Evolutionary conservation across 2,797 vertebrate genomes (phyloP).

Genomic region (Trematomus bernacchii): DNA sequence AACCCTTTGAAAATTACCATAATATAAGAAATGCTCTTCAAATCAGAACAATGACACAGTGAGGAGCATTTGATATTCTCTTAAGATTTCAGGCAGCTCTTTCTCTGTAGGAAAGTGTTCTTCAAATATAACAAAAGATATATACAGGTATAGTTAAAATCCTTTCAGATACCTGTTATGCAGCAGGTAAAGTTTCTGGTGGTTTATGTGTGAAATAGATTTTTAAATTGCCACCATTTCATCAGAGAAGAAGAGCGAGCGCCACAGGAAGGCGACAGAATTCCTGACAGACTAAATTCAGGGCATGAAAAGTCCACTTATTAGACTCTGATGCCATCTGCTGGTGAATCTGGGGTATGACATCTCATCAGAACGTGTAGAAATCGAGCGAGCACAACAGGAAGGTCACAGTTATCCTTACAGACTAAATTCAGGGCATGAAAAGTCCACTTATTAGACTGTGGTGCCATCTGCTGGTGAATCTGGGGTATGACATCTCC

Average conservation of each 20-base stretch:
- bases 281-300: no score
- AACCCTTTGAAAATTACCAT: background rate
- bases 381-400: no score
- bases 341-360: constrained; percentile 39
- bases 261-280: no score
- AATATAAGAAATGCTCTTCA: background rate
- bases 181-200: no score
- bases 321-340: constrained; percentile 36
- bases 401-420: background rate
- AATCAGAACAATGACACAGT: background rate
- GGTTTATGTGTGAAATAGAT: no score
- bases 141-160: no score
- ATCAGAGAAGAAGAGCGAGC: no score
- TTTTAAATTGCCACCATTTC: no score
- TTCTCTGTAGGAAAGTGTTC: background rate
- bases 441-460: background rate
- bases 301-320: background rate
- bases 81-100: background rate
- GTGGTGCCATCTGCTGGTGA: constrained; percentile 51
- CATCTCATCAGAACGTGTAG: constrained; percentile 66
- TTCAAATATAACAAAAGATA: no score
- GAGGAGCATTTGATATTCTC: background rate
- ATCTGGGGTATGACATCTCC: constrained; percentile 22
- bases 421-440: background rate
- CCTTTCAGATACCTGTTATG: no score